Conservation (phyloP, 2,888 invertebrate species). For the Caenorhabditis sp. region DNA sequence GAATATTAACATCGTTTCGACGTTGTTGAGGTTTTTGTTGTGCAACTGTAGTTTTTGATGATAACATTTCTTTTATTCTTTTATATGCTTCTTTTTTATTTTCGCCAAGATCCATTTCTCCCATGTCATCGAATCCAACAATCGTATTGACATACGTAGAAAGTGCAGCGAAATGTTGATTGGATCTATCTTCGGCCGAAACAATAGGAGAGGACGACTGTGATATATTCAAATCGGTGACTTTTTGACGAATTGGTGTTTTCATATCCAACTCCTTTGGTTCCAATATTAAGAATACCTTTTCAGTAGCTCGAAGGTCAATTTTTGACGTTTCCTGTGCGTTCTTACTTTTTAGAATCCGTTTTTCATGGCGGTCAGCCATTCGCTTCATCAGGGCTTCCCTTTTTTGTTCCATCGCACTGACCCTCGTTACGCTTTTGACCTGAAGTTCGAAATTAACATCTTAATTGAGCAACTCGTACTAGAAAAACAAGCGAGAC, state of each 20-base stretch:
- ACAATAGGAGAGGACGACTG: constrained; percentile 17
- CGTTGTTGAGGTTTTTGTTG: background rate
- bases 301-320: constrained; percentile 24
- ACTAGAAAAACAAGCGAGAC: too few relatives aligned
- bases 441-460: too few relatives aligned
- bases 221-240: background rate
- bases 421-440: too few relatives aligned
- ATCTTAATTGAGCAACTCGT: too few relatives aligned
- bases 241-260: constrained; percentile 11
- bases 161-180: constrained; percentile 38
- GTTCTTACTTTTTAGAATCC: background rate
- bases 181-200: constrained; percentile 25
- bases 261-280: constrained; percentile 17
- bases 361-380: background rate
- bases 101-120: constrained; percentile 47
- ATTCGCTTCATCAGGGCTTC: background rate
- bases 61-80: constrained; percentile 24
- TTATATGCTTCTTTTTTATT: constrained; percentile 37
- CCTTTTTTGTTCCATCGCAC: background rate
- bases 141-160: constrained; percentile 43
- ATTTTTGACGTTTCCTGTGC: constrained; percentile 5
- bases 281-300: constrained; percentile 15
- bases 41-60: background rate
- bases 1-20: constrained; percentile 3
- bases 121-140: constrained; percentile 24